Evolutionary conservation across 2,797 vertebrate species (phyloP).

Genomic region (Tokudaia muenninki): DNA sequence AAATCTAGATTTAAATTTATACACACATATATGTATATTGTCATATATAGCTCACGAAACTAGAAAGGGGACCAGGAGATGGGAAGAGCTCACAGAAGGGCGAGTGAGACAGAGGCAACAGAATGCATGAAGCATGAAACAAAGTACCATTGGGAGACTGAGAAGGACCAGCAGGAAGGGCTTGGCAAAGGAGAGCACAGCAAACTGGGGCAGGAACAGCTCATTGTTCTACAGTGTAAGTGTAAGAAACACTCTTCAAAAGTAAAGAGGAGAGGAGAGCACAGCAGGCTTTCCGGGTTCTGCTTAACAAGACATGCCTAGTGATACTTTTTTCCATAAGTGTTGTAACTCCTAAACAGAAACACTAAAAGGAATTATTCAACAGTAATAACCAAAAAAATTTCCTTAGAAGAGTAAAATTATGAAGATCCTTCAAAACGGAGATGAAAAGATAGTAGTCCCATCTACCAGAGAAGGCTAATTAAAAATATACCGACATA

Average conservation of each 20-base stretch:
- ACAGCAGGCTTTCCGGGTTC: neutral
- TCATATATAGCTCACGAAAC: neutral
- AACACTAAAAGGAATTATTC: slow-evolving; percentile 18
- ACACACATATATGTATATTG: neutral
- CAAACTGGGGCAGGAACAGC: fast-evolving
- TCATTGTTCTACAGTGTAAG: neutral
- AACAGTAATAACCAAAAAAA: slow-evolving; percentile 34
- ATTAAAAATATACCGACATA: neutral
- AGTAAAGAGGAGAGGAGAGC: neutral
- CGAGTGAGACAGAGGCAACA: neutral
- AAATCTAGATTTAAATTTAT: neutral
- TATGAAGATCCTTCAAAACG: neutral
- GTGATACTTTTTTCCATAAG: slow-evolving; percentile 4
- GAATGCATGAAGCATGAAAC: neutral
- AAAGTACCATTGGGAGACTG: fast-evolving
- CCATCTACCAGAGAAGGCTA: slow-evolving; percentile 10
- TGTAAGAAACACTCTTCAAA: neutral
- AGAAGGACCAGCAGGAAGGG: neutral
- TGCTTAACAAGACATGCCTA: neutral
- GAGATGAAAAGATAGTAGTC: neutral
- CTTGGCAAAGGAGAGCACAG: neutral
- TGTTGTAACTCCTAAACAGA: neutral
- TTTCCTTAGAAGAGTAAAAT: neutral
- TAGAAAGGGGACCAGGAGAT: neutral
- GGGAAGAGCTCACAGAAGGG: neutral